A percentile compares a stretch with the other conserved stretches of the same genome.
phyloP scores from a whole-genome alignment of 2,113 vertebrate genomes.

The Sinocyclocheilus anophthalmus region DNA sequence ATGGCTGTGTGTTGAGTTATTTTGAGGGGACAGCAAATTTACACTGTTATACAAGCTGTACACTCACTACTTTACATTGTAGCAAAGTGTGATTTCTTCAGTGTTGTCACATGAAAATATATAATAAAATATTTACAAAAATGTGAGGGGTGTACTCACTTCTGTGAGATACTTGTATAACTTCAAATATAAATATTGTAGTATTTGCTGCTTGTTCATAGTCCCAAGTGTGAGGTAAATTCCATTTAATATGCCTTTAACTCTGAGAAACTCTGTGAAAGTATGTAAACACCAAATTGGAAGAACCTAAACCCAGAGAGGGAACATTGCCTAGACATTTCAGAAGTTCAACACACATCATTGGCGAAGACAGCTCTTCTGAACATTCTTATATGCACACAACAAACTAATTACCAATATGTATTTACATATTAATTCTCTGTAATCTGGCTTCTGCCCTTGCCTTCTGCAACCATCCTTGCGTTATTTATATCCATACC shows the following conservation, averaged over 20 bases:
- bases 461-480: slow-evolving; percentile 39
- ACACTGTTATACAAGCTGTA: too few species aligned
- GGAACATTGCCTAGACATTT: not conserved
- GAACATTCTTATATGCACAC: not conserved
- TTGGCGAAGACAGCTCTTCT: not conserved
- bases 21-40: too few species aligned
- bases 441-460: slow-evolving; percentile 14
- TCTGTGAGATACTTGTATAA: not conserved
- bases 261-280: not conserved
- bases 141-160: too few species aligned
- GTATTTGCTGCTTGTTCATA: not conserved
- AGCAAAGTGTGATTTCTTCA: too few species aligned
- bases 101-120: too few species aligned
- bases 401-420: slow-evolving; percentile 17
- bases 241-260: not conserved
- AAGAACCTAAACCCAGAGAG: not conserved
- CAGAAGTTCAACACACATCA: not conserved
- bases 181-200: not conserved
- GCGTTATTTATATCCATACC: slow-evolving; percentile 54
- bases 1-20: too few species aligned
- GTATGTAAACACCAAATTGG: not conserved
- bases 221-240: not conserved
- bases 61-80: too few species aligned
- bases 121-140: too few species aligned
- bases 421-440: slow-evolving; percentile 25